Base-by-base conservation (phyloP, 2,797 vertebrate genomes). In the Uromys caudimaculatus region DNA sequence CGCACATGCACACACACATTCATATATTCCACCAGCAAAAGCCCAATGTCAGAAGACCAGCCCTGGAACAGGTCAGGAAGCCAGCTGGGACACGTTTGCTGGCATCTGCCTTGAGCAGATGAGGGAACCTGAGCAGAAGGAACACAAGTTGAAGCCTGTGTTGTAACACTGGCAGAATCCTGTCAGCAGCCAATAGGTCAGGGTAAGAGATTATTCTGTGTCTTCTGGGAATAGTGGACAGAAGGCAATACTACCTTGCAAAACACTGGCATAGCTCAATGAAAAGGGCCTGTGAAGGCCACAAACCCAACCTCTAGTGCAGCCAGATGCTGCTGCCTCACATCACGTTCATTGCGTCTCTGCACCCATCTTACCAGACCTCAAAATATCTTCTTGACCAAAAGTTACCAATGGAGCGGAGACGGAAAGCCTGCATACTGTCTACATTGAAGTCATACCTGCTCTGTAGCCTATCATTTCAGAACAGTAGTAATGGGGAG, bases 391-490 rank as follows among this genome's bases (percentile, higher is more conserved):
- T 35, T 24, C 32, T 27, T 76, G n/a, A 50, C 32, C 29, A 8
- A 86, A 88, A 85, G 23, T 35, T 32, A 16, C 12, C 13, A 2
- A 27, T 4, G 8, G 5, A 19, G 23, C n/a, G 0, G 0, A 62
- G 44, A 54, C 16, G 83, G 58, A 27, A 0, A 16, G 56, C 89
- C 41, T 6, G 1, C 2, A 0, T 4, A 50, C 75, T 76, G 29
- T 41, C 32, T 82, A 24, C 6, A 9, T 23, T 50, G 2, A 62
- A 81, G 82, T 47, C 67, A 14, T 14, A n/a, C 79, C 62, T 81
- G 38, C 81, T 86, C 50, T 77, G 67, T 32, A 41, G 62, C 35
- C 93, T 77, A 3, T 78, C 90, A 50, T 41, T 97, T 83, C 23
- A 58, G 92, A 84, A 77, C 56, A 38, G 44, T 60, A 29, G 11